These are phyloP conservation scores for Aphis craccivora DNA, from an alignment of 1,140 invertebrate species.

Conservation along the genomic window DNA sequence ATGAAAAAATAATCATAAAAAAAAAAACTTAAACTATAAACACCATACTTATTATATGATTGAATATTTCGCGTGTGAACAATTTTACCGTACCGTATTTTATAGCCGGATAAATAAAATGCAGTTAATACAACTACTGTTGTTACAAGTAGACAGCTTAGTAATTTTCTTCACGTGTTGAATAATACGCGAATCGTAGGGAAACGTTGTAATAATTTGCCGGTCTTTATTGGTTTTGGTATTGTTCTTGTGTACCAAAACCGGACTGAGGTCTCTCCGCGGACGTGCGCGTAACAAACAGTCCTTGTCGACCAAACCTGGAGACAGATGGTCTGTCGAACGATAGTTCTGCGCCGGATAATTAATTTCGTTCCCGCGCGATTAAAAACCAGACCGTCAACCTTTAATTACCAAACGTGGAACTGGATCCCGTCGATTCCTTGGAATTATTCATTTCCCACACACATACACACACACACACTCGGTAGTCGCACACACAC, in stretches of 20 bases:
- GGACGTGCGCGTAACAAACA: not conserved
- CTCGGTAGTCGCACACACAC: conserved; percentile 14
- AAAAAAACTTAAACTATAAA: not conserved
- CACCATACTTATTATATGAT: not conserved
- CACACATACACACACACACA: not conserved
- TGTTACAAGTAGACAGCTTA: not conserved
- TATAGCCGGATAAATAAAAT: not conserved
- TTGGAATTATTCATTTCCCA: conserved; percentile 58
- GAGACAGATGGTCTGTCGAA: conserved; percentile 53
- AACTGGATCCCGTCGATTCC: conserved; percentile 51
- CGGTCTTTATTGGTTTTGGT: not conserved
- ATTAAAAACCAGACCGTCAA: conserved; percentile 56
- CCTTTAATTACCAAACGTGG: conserved; percentile 58
- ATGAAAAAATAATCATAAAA: not conserved
- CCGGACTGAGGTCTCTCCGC: not conserved
- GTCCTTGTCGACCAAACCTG: conserved; percentile 45
- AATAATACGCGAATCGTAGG: not conserved
- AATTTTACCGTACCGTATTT: not conserved
- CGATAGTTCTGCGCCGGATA: conserved; percentile 17
- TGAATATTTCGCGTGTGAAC: conserved; percentile 34
- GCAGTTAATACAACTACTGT: not conserved
- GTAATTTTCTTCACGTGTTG: conserved; percentile 8
- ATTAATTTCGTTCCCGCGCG: conserved; percentile 35
- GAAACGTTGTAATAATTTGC: conserved; percentile 33
- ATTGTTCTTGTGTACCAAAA: conserved; percentile 35